Conservation (phyloP, 2,797 vertebrate genomes). For the Danio kyathit region DNA sequence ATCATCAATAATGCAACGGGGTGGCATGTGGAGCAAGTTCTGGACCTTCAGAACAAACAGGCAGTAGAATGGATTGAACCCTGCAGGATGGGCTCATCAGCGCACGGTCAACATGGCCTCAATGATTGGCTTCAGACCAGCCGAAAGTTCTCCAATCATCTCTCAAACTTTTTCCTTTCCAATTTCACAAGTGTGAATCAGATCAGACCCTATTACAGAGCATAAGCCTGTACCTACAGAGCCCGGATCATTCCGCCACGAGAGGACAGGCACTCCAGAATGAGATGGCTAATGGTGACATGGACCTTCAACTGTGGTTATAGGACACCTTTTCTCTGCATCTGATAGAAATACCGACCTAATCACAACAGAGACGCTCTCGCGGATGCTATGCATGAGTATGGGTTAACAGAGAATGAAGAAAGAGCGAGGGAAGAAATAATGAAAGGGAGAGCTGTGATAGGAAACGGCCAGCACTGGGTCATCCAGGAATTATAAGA, state of each 20-base stretch:
- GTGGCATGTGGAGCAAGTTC: slow-evolving; percentile 50
- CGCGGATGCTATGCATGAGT: slow-evolving; percentile 36
- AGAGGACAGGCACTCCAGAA: slow-evolving; percentile 63
- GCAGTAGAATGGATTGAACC: slow-evolving; percentile 73
- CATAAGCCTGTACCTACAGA: slow-evolving; percentile 71
- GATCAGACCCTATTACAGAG: slow-evolving; percentile 71
- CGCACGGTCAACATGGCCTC: slow-evolving; percentile 76
- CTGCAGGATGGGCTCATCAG: slow-evolving; percentile 75
- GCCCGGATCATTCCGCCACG: slow-evolving; percentile 64
- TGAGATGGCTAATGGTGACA: slow-evolving; percentile 55
- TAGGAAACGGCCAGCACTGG: slow-evolving; percentile 16
- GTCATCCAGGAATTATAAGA: slow-evolving; percentile 15
- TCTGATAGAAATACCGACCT: slow-evolving; percentile 63
- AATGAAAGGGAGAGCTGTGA: slow-evolving; percentile 44
- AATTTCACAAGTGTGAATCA: slow-evolving; percentile 70
- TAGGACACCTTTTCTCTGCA: slow-evolving; percentile 62
- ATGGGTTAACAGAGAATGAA: slow-evolving; percentile 53
- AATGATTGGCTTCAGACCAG: slow-evolving; percentile 75
- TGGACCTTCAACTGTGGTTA: slow-evolving; percentile 59
- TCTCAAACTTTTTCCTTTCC: slow-evolving; percentile 69
- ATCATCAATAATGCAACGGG: slow-evolving; percentile 40
- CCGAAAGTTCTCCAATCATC: slow-evolving; percentile 71
- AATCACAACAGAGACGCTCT: slow-evolving; percentile 42
- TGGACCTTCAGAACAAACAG: slow-evolving; percentile 73
- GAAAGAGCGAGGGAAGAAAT: slow-evolving; percentile 8